Base-by-base conservation (phyloP, 2,797 vertebrate species). In the Coregonus suidteri region DNA sequence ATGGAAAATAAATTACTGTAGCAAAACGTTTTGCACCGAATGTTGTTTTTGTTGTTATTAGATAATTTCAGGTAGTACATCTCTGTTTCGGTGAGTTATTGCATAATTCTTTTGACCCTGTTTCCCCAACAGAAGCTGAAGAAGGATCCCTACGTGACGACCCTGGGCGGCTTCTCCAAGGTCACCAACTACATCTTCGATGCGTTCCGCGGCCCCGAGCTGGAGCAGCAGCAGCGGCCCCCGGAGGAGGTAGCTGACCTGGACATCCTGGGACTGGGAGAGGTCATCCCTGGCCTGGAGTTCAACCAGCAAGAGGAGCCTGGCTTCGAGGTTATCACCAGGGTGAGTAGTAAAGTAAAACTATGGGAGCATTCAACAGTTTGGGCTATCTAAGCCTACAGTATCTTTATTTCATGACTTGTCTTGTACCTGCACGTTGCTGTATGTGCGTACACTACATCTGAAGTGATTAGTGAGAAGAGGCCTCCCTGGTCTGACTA, bases 301-400 rank as follows among this genome's bases (percentile, higher is more conserved):
- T 98, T 99, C 91, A 97, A 97, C 90, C 97, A 98, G 79, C 97
- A 98, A 90, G 97, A 97, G 86, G 97, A 99, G 85, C 96, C 96
- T 0, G 97, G 97, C 79, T 97, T 97, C 82, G 97, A 99, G 95
- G 97, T 98, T 88, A 97, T 99, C 91, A 98, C 96, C 82, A 94
- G 95, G 91, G 97, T 99, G 88, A 97, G 96, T 52, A 66, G 37
- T 47, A 25, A 20, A 64, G 1, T 13, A 11, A 25, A 64, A 18
- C 3, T 15, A 41, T 35, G 34, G 37, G 66, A 70, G 9, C 37
- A 41, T 41, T 41, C 31, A 34, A 34, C 3, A 34, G 31, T 34
- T 34, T 34, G 31, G 31, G 31, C 2, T 2, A 34, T 34, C 37
- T 41, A 41, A 1, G 37, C 6, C 37, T 41, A 47, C 9, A 47